Conservation (phyloP, 2,797 vertebrate species). For the Prionace glauca region DNA sequence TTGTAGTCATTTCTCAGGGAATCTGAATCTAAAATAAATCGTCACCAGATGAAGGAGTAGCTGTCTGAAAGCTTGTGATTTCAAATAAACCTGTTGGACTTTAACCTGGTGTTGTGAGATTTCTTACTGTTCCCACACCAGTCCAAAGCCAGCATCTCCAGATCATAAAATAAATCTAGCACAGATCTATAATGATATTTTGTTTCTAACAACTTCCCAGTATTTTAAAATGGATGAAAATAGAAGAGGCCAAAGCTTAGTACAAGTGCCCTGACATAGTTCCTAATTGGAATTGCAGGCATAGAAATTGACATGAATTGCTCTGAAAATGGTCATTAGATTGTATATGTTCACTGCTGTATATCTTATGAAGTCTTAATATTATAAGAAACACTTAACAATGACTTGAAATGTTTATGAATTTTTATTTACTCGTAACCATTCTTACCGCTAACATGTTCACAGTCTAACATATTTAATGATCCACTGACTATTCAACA, state of each 20-base stretch:
- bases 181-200: background rate
- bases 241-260: background rate
- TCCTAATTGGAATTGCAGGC: background rate
- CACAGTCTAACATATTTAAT: constrained; percentile 19
- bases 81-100: too few species aligned
- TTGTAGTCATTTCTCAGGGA: background rate
- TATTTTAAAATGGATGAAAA: background rate
- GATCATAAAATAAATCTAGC: background rate
- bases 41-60: too few species aligned
- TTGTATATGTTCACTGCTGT: background rate
- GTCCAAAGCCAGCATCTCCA: too few species aligned
- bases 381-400: background rate
- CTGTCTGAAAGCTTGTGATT: too few species aligned
- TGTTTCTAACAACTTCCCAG: background rate
- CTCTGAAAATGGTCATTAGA: background rate
- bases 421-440: background rate
- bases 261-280: background rate
- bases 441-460: too few species aligned
- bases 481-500: background rate
- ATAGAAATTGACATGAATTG: background rate
- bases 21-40: background rate
- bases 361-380: background rate
- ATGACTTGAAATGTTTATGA: background rate
- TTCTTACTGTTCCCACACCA: too few species aligned
- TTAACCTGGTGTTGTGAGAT: too few species aligned